Conservation (phyloP, 2,888 invertebrate species). For the Napeogenes inachia region DNA sequence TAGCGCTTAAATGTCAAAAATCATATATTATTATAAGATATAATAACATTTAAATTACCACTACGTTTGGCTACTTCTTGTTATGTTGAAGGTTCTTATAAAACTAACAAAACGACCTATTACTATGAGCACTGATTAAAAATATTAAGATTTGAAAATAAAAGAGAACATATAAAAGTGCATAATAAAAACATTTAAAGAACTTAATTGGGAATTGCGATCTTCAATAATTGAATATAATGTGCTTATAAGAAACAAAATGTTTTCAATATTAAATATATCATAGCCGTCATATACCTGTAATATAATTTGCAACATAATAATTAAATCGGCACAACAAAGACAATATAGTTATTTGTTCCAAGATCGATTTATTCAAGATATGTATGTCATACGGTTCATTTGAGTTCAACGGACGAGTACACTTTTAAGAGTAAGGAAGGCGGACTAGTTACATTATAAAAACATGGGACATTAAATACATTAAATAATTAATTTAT, state of each 20-base stretch:
- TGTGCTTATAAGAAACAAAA: too few species aligned
- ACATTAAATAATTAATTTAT: slow-evolving; percentile 23
- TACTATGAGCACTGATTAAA: too few species aligned
- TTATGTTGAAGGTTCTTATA: too few species aligned
- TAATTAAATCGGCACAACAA: slow-evolving; percentile 13
- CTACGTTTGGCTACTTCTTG: not conserved
- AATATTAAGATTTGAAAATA: slow-evolving; percentile 16
- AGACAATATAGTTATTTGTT: slow-evolving; percentile 22
- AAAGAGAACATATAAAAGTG: not conserved
- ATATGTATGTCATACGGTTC: slow-evolving; percentile 28
- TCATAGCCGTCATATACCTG: too few species aligned
- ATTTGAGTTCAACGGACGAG: slow-evolving; percentile 25
- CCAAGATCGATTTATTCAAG: slow-evolving; percentile 28
- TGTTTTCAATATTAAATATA: too few species aligned
- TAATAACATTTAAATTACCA: slow-evolving; percentile 12
- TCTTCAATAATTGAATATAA: too few species aligned
- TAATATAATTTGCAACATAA: too few species aligned
- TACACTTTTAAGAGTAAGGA: slow-evolving; percentile 27
- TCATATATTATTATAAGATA: too few species aligned
- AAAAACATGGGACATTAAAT: slow-evolving; percentile 20
- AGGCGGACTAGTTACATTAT: slow-evolving; percentile 29
- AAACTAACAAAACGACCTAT: too few species aligned
- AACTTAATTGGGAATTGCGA: too few species aligned
- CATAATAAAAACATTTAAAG: slow-evolving; percentile 7
- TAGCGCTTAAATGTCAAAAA: slow-evolving; percentile 18